Conservation (phyloP, 92 coral and sea anemone species). For the Parazoanthus swiftii region DNA sequence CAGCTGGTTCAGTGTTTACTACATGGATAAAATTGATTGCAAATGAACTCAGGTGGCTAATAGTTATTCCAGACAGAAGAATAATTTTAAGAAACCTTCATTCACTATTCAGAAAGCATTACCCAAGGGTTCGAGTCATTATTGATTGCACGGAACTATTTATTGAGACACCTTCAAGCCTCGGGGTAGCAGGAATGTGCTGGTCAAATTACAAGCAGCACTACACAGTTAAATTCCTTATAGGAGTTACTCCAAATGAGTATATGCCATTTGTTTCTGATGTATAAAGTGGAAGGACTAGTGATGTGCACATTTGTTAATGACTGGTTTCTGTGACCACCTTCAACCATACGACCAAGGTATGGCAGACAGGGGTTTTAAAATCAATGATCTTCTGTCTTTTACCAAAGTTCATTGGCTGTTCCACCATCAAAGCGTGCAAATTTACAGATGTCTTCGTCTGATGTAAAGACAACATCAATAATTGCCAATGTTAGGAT, state of each 20-base stretch:
- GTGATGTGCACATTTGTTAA: constrained; percentile 51
- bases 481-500: constrained; percentile 47
- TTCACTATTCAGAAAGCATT: constrained; percentile 26
- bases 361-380: constrained; percentile 53
- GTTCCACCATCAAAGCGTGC: constrained; percentile 47
- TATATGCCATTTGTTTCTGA: constrained; percentile 48
- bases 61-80: constrained; percentile 21
- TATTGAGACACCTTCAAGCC: constrained; percentile 41
- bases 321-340: constrained; percentile 43
- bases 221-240: constrained; percentile 43
- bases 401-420: constrained; percentile 46
- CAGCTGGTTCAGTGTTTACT: constrained; percentile 9
- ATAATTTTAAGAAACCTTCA: constrained; percentile 26
- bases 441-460: constrained; percentile 49
- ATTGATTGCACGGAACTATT: constrained; percentile 41
- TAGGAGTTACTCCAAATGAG: constrained; percentile 60
- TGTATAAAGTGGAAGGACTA: constrained; percentile 63
- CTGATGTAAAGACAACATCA: constrained; percentile 38
- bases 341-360: constrained; percentile 54
- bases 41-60: constrained; percentile 10
- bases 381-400: constrained; percentile 36
- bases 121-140: constrained; percentile 14
- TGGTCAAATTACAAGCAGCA: constrained; percentile 48
- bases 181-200: constrained; percentile 35
- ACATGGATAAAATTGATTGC: constrained; percentile 38